phyloP scores from a whole-genome alignment of 2,113 vertebrate genomes.

The Sorex fumeus region DNA sequence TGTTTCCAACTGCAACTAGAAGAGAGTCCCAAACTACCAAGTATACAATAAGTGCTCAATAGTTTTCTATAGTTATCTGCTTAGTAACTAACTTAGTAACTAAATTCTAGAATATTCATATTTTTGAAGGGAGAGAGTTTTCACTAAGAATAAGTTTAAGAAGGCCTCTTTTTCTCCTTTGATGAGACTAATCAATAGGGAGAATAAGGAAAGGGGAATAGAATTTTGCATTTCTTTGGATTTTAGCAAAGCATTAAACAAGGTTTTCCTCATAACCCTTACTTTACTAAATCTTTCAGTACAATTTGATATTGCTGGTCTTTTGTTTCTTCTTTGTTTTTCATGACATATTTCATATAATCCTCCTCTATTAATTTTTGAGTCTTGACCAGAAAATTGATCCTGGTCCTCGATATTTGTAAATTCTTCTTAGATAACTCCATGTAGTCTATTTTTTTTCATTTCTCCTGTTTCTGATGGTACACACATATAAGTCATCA shows the following conservation, averaged over 20 bases:
- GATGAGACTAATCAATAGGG: conserved; percentile 9
- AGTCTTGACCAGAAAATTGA: conserved; percentile 17
- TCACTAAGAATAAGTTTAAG: background rate
- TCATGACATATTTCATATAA: conserved; percentile 34
- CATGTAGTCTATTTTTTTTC: background rate
- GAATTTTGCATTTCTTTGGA: conserved; percentile 32
- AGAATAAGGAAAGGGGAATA: conserved; percentile 39
- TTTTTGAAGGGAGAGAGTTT: conserved; percentile 40
- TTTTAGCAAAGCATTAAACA: conserved; percentile 57
- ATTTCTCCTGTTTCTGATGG: conserved; percentile 47
- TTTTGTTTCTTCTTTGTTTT: conserved; percentile 36
- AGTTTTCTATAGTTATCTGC: background rate
- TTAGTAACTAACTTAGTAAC: background rate
- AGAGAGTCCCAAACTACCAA: conserved; percentile 8
- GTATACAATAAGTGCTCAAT: background rate
- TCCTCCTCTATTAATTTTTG: background rate
- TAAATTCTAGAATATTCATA: conserved; percentile 1
- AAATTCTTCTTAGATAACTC: background rate
- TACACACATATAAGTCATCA: background rate
- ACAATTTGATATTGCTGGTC: conserved; percentile 41
- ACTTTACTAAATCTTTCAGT: conserved; percentile 54
- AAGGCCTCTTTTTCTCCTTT: conserved; percentile 20
- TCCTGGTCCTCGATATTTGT: conserved; percentile 14
- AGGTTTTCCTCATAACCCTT: conserved; percentile 42
- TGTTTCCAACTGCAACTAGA: background rate